These are phyloP conservation scores for Muscidifurax raptorellus DNA, from an alignment of 1,140 invertebrate species.

Conservation along the genomic window DNA sequence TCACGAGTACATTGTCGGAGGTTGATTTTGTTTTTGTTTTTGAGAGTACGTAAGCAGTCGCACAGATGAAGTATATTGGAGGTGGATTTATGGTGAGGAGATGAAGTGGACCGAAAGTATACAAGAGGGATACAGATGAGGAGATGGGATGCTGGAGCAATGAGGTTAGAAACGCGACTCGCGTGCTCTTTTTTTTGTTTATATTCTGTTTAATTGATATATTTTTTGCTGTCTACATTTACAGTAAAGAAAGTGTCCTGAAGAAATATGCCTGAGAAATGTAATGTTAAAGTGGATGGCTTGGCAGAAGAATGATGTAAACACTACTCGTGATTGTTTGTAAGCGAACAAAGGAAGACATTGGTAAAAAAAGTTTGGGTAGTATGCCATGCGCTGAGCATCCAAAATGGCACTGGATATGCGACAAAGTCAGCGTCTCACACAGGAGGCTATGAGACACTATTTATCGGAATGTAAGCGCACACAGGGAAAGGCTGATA, in stretches of 20 bases:
- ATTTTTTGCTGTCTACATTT: neutral
- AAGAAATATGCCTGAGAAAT: no score
- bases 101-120: neutral
- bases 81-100: neutral
- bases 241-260: neutral
- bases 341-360: no score
- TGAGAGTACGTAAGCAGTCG: neutral
- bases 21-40: neutral
- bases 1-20: neutral
- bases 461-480: slow-evolving; percentile 79
- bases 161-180: neutral
- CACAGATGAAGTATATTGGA: neutral
- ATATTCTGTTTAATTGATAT: neutral
- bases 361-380: neutral
- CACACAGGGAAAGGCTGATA: slow-evolving; percentile 89
- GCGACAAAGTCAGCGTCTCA: slow-evolving; percentile 83
- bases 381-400: slow-evolving; percentile 37
- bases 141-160: neutral
- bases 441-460: slow-evolving; percentile 95
- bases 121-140: neutral
- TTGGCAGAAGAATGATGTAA: no score
- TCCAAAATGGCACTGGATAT: slow-evolving; percentile 51
- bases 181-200: neutral
- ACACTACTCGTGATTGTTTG: no score
- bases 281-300: no score